Evolutionary conservation across 2,797 vertebrate genomes (phyloP), one percentile per base, ranked within the genome.

Genomic region (Danio choprae): DNA sequence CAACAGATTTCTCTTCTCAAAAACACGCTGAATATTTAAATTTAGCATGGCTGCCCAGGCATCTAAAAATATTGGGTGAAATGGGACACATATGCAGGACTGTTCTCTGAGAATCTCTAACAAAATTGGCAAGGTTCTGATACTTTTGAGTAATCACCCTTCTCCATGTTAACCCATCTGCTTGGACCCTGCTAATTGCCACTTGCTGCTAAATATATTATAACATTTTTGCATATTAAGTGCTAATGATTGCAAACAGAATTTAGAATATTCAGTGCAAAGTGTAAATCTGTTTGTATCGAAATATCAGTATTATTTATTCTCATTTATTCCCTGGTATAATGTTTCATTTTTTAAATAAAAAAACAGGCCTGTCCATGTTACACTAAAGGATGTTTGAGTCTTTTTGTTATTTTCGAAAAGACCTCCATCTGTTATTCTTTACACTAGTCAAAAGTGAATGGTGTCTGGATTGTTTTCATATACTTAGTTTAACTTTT

Each of bases 401-500:
- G 29, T 12, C 15, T 18, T 38, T n/a, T 20, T 20, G 9, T 69
- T 51, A 6, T 69, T 51, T 5, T 38, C 38, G 8, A 68, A 67
- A 53, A 73, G 53, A 56, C 12, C n/a, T 58, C 13, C 7, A 58
- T 73, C 22, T 46, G 71, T 73, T 13, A 59, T 18, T 64, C 62
- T 18, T 13, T 8, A 59, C 41, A 46, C 20, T 1, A 20, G 55
- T 59, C 41, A 46, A 59, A 59, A 46, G 71, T 59, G 41, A 73
- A 58, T 29, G 41, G 8, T 29, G 41, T 46, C 70, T 44, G 70
- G 43, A 58, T 44, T 72, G 70, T 72, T 58, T 56, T 79, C 65
- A 75, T 53, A 69, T 84, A 79, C 84, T 85, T 59, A 65, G 65
- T 77, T 72, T 74, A 15, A 80, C 64, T 83, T 83, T 60, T 9